Percentiles rank a stretch among this genome's conserved stretches.
Conservation (phyloP, 2,113 vertebrate genomes). For the Forbesichthys papilliferus region DNA sequence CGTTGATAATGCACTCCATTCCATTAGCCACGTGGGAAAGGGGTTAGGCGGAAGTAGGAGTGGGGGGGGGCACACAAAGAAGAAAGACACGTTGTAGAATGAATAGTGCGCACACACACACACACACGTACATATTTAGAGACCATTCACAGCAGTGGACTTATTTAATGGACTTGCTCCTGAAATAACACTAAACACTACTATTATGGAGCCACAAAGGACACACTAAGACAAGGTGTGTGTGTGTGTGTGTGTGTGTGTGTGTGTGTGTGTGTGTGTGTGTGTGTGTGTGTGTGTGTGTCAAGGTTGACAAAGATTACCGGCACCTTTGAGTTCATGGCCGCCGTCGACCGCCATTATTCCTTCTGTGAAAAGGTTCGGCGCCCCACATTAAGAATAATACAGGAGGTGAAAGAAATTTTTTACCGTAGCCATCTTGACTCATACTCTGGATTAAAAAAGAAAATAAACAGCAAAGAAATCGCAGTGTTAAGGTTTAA, state of each 20-base stretch:
- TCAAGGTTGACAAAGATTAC: constrained; percentile 2
- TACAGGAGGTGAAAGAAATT: not conserved
- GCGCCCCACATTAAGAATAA: not conserved
- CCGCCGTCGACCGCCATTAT: not conserved
- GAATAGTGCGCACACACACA: constrained; percentile 14
- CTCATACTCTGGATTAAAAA: no score
- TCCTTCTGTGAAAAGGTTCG: constrained; percentile 1
- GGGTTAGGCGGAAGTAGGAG: constrained; percentile 31
- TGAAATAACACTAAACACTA: constrained; percentile 1
- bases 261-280: no score
- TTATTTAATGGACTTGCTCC: not conserved
- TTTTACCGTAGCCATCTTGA: no score
- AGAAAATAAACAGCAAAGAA: no score
- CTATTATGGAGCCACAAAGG: no score
- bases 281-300: no score
- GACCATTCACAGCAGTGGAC: constrained; percentile 45
- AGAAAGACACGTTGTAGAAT: constrained; percentile 17
- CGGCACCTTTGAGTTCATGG: constrained; percentile 13
- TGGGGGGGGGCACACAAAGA: not conserved
- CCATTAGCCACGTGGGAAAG: constrained; percentile 51
- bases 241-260: no score
- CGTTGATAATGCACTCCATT: constrained; percentile 46
- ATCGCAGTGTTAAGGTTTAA: no score
- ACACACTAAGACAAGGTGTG: no score
- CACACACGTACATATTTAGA: constrained; percentile 17